phyloP scores from a whole-genome alignment of 2,113 vertebrate genomes.

The Cromileptes altivelis region DNA sequence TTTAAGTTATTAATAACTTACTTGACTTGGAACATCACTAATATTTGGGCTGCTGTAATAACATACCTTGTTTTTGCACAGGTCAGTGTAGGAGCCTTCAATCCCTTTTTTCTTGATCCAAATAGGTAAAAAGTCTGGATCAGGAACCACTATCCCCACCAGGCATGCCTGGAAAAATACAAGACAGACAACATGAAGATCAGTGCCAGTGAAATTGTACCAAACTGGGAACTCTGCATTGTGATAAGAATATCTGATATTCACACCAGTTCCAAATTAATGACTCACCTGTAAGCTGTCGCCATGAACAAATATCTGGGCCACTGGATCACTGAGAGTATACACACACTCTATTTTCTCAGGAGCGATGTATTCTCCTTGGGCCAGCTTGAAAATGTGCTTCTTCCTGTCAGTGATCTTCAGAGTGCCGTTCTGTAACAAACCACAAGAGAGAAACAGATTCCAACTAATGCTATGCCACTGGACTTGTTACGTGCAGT shows the following conservation, averaged over 20 bases:
- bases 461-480: background rate
- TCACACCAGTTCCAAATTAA: background rate
- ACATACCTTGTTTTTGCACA: conserved; percentile 91
- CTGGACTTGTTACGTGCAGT: background rate
- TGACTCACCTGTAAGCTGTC: conserved; percentile 93
- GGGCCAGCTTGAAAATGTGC: conserved; percentile 98
- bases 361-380: conserved; percentile 98
- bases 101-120: conserved; percentile 92
- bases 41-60: background rate
- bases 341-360: conserved; percentile 98
- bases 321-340: conserved; percentile 88
- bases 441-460: background rate
- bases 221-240: background rate
- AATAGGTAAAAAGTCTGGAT: conserved; percentile 86
- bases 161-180: conserved; percentile 88
- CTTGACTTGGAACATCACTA: too few species aligned
- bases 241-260: background rate
- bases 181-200: background rate
- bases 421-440: conserved; percentile 92
- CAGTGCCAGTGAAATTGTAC: background rate
- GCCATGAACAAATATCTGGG: conserved; percentile 95
- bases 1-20: too few species aligned
- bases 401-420: conserved; percentile 98
- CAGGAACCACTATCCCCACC: conserved; percentile 92
- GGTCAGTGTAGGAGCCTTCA: conserved; percentile 88